Conservation (phyloP, 2,888 invertebrate genomes). For the Molorchus minor region DNA sequence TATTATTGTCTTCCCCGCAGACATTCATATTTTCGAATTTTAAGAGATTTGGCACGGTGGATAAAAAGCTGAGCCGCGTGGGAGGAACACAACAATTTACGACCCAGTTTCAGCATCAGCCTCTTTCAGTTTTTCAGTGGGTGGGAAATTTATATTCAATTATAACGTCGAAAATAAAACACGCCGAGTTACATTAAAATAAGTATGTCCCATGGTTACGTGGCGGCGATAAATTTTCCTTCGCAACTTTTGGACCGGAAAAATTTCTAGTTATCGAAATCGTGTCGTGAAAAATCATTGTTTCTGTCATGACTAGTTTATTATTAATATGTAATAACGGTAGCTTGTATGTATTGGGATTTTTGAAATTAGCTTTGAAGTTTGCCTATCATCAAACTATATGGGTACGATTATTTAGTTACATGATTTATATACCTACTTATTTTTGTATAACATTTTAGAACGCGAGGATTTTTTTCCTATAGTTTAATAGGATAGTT, state of each 20-base stretch:
- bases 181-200: slow-evolving; percentile 35
- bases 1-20: background rate
- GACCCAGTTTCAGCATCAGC: slow-evolving; percentile 36
- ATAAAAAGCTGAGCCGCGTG: slow-evolving; percentile 21
- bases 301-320: background rate
- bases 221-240: slow-evolving; percentile 13
- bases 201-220: slow-evolving; percentile 13
- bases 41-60: slow-evolving; percentile 1
- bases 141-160: slow-evolving; percentile 41
- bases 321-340: background rate
- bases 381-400: background rate
- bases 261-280: slow-evolving; percentile 8
- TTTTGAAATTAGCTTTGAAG: slow-evolving; percentile 1
- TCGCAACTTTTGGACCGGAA: slow-evolving; percentile 3
- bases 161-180: slow-evolving; percentile 36
- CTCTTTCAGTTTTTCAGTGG: slow-evolving; percentile 39
- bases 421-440: too few species aligned
- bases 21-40: background rate
- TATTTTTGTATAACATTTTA: too few species aligned
- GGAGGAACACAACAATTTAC: slow-evolving; percentile 36
- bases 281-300: slow-evolving; percentile 5
- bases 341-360: background rate
- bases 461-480: too few species aligned
- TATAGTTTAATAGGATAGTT: too few species aligned
- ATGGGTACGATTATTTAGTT: too few species aligned